Percentiles rank a stretch among this genome's conserved stretches.
phyloP scores from a whole-genome alignment of 2,888 invertebrate species.

The Yponomeuta cagnagella region DNA sequence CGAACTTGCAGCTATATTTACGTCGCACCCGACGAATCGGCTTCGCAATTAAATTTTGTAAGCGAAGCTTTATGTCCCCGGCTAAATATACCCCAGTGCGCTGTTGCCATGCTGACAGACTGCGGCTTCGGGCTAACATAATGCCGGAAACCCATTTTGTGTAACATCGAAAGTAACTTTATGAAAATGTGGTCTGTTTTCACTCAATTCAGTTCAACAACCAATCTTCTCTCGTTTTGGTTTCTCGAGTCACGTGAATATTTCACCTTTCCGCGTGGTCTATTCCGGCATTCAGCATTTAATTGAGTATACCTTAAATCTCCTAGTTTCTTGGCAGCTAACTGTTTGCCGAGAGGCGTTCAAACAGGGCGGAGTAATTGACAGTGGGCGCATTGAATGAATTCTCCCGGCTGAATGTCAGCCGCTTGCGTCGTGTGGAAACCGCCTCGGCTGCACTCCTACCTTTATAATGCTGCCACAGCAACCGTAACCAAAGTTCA shows the following conservation, averaged over 20 bases:
- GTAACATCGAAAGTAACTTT: not conserved
- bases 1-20: constrained; percentile 65
- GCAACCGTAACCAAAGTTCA: constrained; percentile 54
- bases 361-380: constrained; percentile 10
- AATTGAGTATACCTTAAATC: not conserved
- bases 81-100: constrained; percentile 53
- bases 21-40: constrained; percentile 56
- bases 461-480: constrained; percentile 24
- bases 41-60: constrained; percentile 72
- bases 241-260: not conserved
- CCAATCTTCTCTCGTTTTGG: no score
- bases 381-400: constrained; percentile 17
- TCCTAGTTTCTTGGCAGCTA: constrained; percentile 5
- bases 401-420: constrained; percentile 37
- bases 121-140: not conserved
- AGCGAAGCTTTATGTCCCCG: constrained; percentile 62
- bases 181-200: not conserved
- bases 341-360: constrained; percentile 5
- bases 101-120: constrained; percentile 15
- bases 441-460: constrained; percentile 24
- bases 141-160: not conserved
- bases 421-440: constrained; percentile 39
- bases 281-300: not conserved
- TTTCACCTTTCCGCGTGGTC: not conserved
- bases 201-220: not conserved